Base-by-base conservation (phyloP, 2,888 invertebrate species). In the Synanthedon formicaeformis region DNA sequence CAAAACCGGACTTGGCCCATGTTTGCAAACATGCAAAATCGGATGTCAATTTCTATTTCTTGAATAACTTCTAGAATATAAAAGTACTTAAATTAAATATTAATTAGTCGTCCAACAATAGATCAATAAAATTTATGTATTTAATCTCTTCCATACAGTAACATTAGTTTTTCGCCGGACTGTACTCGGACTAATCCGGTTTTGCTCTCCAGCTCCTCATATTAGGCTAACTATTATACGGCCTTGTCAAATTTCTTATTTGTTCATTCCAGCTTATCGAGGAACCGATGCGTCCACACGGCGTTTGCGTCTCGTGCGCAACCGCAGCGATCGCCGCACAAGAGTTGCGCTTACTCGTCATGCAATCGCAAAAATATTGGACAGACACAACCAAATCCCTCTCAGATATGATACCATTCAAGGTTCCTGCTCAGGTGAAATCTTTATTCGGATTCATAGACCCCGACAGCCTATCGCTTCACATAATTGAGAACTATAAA, bases 271-370 rank as follows among this genome's bases (percentile, higher is more conserved):
- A 87, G 86, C 62, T 83, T 52, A 54, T 56, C 41, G 81, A 79
- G 52, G 85, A 84, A 41, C 50, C 59, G 0, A 55, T 68, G 4
- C 71, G 73, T 52, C 86, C 86, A 0, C 57, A 58, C 13, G 78
- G 80, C 3, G 65, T 71, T 0, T 87, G 86, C 60, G 70, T 72
- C 0, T 51, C 69, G 0, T 87, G 86, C 62, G 72, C 75, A 1
- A 68, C 69, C 49, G 58, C 69, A 10, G 79, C 79, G 1, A 65
- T 81, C 16, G 68, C 78, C 4, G 83, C 83, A 0, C 76, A 73
- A 51, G 75, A 83, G 55, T 81, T 84, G 58, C 68, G 78, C 1
- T 41, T 69, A 0, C 68, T 81, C 52, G 81, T 81, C 1, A 63
- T 57, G 16, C 73, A 65, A 53, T 79, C 86, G 0, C 62, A 69